Evolutionary conservation across 2,888 invertebrate species (phyloP).

Genomic region (Cinara cedri): DNA sequence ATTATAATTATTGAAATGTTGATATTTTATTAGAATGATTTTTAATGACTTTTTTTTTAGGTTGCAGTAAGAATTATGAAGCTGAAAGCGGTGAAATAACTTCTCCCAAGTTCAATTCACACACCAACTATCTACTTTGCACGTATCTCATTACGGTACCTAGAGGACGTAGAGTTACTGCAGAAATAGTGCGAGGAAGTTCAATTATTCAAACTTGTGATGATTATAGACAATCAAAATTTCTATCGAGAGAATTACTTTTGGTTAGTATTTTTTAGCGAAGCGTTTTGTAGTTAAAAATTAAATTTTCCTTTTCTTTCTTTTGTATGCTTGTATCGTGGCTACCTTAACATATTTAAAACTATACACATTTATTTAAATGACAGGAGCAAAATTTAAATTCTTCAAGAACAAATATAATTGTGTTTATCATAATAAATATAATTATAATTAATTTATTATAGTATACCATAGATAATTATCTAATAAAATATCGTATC

Average conservation of each 20-base stretch:
- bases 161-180: constrained; percentile 13
- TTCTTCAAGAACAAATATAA: too few species aligned
- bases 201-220: background rate
- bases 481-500: too few species aligned
- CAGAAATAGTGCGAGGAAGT: constrained; percentile 12
- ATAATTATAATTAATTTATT: too few species aligned
- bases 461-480: too few species aligned
- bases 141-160: background rate
- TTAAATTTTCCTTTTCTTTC: background rate
- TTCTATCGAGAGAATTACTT: background rate
- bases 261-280: background rate
- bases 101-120: background rate
- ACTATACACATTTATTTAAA: too few species aligned
- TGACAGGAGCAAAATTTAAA: too few species aligned
- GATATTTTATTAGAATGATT: background rate
- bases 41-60: background rate
- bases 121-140: background rate
- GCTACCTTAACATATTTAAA: too few species aligned
- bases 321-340: too few species aligned
- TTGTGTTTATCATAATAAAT: too few species aligned
- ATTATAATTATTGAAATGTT: background rate
- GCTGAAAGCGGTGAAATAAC: constrained; percentile 34
- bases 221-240: accelerated
- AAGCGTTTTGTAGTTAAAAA: background rate
- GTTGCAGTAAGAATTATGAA: background rate